A percentile compares a stretch with the other conserved stretches of the same genome.
phyloP scores from a whole-genome alignment of 2,888 invertebrate genomes.

The Cantharis rufa region DNA sequence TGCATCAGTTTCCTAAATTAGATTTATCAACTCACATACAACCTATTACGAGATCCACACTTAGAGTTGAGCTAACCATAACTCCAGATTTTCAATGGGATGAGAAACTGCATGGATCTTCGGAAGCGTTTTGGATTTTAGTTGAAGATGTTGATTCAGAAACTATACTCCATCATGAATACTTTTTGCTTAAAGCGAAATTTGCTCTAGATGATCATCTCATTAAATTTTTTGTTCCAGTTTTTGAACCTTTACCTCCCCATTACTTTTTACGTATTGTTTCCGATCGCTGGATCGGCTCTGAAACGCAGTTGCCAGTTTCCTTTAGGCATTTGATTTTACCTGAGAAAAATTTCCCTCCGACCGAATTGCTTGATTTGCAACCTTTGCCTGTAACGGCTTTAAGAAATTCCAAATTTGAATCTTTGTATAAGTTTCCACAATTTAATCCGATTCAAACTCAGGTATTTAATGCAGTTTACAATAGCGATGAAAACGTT shows the following conservation, averaged over 20 bases:
- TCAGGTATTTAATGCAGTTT: conserved; percentile 97
- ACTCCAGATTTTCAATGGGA: conserved; percentile 99
- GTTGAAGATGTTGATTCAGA: conserved; percentile 88
- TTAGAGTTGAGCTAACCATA: conserved; percentile 94
- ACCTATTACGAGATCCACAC: conserved; percentile 91
- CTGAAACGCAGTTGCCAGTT: conserved; percentile 94
- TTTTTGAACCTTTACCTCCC: conserved; percentile 97
- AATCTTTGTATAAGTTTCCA: conserved; percentile 85
- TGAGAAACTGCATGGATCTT: conserved; percentile 83
- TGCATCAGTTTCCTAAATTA: conserved; percentile 96
- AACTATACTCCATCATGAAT: conserved; percentile 91
- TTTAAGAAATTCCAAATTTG: conserved; percentile 82
- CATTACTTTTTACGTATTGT: conserved; percentile 94
- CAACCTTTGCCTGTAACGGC: conserved; percentile 96
- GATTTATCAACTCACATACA: conserved; percentile 97
- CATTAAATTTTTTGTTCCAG: conserved; percentile 97
- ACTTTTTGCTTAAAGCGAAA: conserved; percentile 91
- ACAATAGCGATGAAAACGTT: conserved; percentile 97
- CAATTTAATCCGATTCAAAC: conserved; percentile 99
- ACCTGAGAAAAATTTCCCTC: conserved; percentile 97
- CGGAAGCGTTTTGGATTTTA: conserved; percentile 87
- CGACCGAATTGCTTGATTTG: conserved; percentile 94
- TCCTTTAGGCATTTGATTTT: conserved; percentile 96
- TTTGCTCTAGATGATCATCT: conserved; percentile 93
- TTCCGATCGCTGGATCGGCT: conserved; percentile 91